Evolutionary conservation across 2,113 vertebrate genomes (phyloP).

Genomic region (Microcebus lehilahytsara): DNA sequence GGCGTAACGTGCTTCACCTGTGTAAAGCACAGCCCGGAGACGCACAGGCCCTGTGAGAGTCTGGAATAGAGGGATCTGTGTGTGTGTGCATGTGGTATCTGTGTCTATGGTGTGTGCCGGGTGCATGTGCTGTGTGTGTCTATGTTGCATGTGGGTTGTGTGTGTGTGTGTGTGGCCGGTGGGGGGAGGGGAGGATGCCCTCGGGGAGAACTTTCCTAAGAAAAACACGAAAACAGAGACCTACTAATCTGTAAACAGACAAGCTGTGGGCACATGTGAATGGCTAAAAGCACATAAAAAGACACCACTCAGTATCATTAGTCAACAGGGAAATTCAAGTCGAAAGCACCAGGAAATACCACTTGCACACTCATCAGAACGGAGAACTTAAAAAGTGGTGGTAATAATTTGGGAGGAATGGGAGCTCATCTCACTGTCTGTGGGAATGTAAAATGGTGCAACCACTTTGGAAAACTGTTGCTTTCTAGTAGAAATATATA

Average conservation of each 20-base stretch:
- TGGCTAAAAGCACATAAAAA: not conserved
- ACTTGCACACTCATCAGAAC: not conserved
- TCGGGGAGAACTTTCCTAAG: not conserved
- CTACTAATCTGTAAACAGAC: not conserved
- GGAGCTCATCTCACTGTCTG: rapidly evolving
- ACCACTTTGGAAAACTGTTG: not conserved
- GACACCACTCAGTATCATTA: not conserved
- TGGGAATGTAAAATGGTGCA: not conserved
- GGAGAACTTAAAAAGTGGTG: no score
- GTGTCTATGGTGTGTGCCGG: not conserved
- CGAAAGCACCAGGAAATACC: not conserved
- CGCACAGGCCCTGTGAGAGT: not conserved
- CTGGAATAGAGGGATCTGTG: no score
- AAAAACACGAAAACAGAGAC: not conserved
- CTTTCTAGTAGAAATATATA: not conserved
- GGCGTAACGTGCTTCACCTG: not conserved
- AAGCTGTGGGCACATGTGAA: not conserved
- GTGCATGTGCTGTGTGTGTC: no score
- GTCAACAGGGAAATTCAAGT: not conserved
- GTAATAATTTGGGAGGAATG: not conserved
- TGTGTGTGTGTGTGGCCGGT: no score
- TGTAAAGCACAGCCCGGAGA: not conserved
- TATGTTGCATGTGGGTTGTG: not conserved
- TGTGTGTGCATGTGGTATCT: not conserved
- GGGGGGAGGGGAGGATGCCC: no score